Evolutionary conservation across 1,140 invertebrate species (phyloP).

Genomic region (Drosophila jambulina): DNA sequence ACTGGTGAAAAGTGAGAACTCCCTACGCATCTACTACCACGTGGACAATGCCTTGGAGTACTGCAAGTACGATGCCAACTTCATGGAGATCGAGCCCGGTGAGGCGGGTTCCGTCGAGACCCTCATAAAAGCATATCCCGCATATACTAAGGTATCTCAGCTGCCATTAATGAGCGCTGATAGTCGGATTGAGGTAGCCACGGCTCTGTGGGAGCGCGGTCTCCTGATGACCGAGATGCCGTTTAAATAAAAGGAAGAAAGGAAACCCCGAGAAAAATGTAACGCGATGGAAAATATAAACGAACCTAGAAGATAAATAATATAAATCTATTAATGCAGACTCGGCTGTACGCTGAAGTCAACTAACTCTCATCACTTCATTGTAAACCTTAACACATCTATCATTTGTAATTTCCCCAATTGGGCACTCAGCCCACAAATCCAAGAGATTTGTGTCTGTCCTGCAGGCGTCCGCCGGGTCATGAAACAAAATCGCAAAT

Average conservation of each 20-base stretch:
- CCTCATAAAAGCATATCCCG: slow-evolving; percentile 91
- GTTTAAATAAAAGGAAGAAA: slow-evolving; percentile 63
- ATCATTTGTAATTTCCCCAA: no score
- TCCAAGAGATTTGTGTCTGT: no score
- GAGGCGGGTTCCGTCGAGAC: slow-evolving; percentile 89
- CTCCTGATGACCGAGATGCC: slow-evolving; percentile 88
- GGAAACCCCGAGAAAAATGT: no score
- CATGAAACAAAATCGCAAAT: neutral
- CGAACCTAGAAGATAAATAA: neutral
- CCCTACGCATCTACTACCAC: slow-evolving; percentile 91
- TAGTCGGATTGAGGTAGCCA: slow-evolving; percentile 87
- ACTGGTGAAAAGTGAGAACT: slow-evolving; percentile 88
- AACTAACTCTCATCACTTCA: no score
- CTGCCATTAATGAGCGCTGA: slow-evolving; percentile 89
- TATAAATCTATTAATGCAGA: neutral
- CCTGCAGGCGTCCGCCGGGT: neutral
- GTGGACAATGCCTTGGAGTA: slow-evolving; percentile 94
- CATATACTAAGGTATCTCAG: slow-evolving; percentile 90
- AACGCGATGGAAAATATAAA: neutral
- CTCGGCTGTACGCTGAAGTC: neutral
- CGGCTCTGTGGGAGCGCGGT: slow-evolving; percentile 90
- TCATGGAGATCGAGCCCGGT: slow-evolving; percentile 89
- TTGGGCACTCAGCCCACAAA: no score
- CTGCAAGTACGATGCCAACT: slow-evolving; percentile 92
- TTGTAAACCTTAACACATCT: no score